Conservation (phyloP, 1,140 invertebrate genomes). For the Sitobion miscanthi region DNA sequence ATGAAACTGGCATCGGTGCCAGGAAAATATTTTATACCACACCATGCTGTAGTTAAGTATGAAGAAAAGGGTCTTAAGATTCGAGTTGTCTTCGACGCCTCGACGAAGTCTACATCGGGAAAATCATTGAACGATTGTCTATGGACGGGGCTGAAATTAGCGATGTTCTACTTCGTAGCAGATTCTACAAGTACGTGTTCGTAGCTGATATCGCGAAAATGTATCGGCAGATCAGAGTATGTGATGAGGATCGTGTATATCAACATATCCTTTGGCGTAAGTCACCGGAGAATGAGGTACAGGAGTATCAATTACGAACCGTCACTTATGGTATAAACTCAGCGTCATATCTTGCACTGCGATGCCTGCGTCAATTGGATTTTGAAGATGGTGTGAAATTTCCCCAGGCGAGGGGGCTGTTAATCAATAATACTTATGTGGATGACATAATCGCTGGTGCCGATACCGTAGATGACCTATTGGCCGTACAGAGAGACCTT, state of each 20-base stretch:
- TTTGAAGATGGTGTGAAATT: slow-evolving; percentile 48
- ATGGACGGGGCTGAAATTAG: slow-evolving; percentile 60
- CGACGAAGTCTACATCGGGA: slow-evolving; percentile 59
- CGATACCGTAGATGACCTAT: too few species aligned
- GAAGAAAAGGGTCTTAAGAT: background rate
- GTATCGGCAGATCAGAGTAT: slow-evolving; percentile 62
- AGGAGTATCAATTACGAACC: background rate
- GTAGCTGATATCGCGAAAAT: slow-evolving; percentile 63
- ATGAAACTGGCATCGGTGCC: background rate
- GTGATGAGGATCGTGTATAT: slow-evolving; percentile 59
- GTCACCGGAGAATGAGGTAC: background rate
- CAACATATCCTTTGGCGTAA: slow-evolving; percentile 33
- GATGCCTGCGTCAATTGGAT: slow-evolving; percentile 61
- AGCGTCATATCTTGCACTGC: slow-evolving; percentile 61
- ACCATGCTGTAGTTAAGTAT: too few species aligned
- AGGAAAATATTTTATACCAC: slow-evolving; percentile 18
- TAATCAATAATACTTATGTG: too few species aligned
- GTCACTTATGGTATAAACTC: slow-evolving; percentile 60
- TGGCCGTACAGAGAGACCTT: too few species aligned
- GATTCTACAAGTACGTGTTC: slow-evolving; percentile 60
- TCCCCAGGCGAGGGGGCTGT: background rate
- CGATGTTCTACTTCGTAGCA: slow-evolving; percentile 60
- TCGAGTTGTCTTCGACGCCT: too few species aligned
- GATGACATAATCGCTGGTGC: too few species aligned
- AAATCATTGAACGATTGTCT: slow-evolving; percentile 60